phyloP scores from a whole-genome alignment of 2,888 invertebrate species.

The Ichneumoninae sp. region DNA sequence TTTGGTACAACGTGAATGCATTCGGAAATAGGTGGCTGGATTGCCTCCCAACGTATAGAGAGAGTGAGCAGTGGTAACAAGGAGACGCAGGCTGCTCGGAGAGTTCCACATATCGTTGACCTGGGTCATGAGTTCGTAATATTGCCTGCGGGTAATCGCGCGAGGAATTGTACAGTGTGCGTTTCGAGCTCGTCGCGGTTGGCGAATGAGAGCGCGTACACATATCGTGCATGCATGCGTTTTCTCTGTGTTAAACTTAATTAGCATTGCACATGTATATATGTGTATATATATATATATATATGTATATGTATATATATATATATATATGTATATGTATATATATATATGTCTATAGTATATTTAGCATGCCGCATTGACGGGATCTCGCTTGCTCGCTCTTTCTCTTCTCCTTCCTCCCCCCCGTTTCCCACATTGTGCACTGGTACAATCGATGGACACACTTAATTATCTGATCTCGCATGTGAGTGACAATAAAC shows the following conservation, averaged over 20 bases:
- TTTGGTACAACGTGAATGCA: slow-evolving; percentile 6
- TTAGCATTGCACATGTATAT: slow-evolving; percentile 50
- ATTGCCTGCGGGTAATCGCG: slow-evolving; percentile 78
- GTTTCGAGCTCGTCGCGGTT: background rate
- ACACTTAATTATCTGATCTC: slow-evolving; percentile 58
- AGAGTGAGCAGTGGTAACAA: background rate
- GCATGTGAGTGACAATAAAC: slow-evolving; percentile 6
- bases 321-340: slow-evolving; percentile 32
- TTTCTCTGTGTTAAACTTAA: slow-evolving; percentile 41
- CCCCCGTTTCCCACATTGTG: slow-evolving; percentile 10
- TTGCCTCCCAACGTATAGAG: background rate
- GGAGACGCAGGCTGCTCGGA: slow-evolving; percentile 14
- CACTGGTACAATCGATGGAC: slow-evolving; percentile 33
- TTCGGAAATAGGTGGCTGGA: slow-evolving; percentile 5
- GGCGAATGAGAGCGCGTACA: slow-evolving; percentile 27
- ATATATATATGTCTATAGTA: slow-evolving; percentile 32
- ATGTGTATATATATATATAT: slow-evolving; percentile 2
- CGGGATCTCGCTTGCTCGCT: background rate
- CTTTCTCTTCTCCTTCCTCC: background rate
- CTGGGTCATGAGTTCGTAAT: slow-evolving; percentile 73
- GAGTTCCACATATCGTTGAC: slow-evolving; percentile 72
- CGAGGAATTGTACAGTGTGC: slow-evolving; percentile 1
- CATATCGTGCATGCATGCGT: slow-evolving; percentile 49
- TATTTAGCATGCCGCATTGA: slow-evolving; percentile 39
- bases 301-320: background rate